phyloP scores from a whole-genome alignment of 2,888 invertebrate genomes.

The Digitonthophagus gazella region DNA sequence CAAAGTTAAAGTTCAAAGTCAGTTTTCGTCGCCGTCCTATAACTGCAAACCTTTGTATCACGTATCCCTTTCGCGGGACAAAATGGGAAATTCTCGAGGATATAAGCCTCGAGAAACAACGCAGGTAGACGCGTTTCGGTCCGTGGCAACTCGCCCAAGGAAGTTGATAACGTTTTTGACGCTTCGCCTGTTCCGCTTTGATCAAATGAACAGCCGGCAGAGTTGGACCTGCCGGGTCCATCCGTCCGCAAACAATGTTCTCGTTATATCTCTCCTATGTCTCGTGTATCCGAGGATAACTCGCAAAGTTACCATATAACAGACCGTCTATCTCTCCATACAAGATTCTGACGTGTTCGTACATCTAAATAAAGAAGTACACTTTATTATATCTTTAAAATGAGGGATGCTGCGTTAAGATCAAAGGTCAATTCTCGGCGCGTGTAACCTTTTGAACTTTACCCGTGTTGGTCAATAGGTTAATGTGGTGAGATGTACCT shows the following conservation, averaged over 20 bases:
- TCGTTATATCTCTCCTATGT: slow-evolving; percentile 25
- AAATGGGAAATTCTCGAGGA: neutral
- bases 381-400: too few relatives aligned
- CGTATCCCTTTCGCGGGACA: neutral
- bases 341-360: too few relatives aligned
- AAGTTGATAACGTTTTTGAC: slow-evolving; percentile 28
- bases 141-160: neutral
- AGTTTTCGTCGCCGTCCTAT: neutral
- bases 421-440: slow-evolving; percentile 23
- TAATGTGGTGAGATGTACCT: slow-evolving; percentile 7
- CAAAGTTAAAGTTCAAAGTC: neutral
- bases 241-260: slow-evolving; percentile 37
- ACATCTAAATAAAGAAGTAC: too few relatives aligned
- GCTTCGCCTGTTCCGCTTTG: slow-evolving; percentile 35
- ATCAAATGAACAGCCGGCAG: slow-evolving; percentile 35
- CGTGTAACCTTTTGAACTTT: slow-evolving; percentile 17
- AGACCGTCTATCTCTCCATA: neutral
- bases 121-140: neutral
- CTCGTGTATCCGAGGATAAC: slow-evolving; percentile 7
- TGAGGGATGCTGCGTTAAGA: slow-evolving; percentile 26
- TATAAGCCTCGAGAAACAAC: neutral
- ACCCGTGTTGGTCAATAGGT: slow-evolving; percentile 1
- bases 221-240: slow-evolving; percentile 34
- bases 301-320: slow-evolving; percentile 3
- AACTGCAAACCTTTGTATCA: neutral